Evolutionary conservation across 2,113 vertebrate genomes (phyloP), one percentile per base, ranked within the genome.

Genomic region (Psettodes erumei): DNA sequence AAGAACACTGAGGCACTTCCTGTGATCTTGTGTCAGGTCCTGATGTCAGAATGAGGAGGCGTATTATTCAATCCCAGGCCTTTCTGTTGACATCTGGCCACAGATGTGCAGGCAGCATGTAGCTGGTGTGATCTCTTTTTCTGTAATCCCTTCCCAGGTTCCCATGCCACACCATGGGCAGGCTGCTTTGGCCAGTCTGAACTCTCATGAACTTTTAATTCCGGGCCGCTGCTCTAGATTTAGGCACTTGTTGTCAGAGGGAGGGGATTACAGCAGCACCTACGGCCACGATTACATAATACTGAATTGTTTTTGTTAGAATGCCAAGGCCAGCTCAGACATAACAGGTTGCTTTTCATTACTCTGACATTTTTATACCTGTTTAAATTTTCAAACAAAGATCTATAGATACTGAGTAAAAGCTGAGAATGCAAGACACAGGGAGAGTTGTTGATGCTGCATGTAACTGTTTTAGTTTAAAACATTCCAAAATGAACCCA

Each of bases 151-250:
- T n/a, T 79, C 4, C 4, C 19, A 61, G 69, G 86, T 83, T 85
- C 78, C 64, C 81, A 58, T 58, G 43, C 70, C 71, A 38, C 42
- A 12, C 65, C 25, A 71, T 75, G 58, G 68, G 38, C 56, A 0
- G 69, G 45, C 82, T 62, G 77, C 64, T 83, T 72, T 23, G 60
- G 69, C 42, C 66, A 37, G 19, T 35, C 73, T 91, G 87, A 88
- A 86, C 89, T 75, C 71, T 58, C 27, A 10, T 91, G 89, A 92
- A 90, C 87, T 89, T 81, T 28, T 91, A 93, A 93, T 19, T 81
- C 81, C 64, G 0, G 53, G 81, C 71, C 37, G 37, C 71, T 74
- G 65, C 68, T 83, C 84, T 75, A 71, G 80, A 90, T 92, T 91
- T 89, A 89, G 86, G 71, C 70, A 33, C 71, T 70, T 8, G 69